phyloP scores from a whole-genome alignment of 2,113 vertebrate genomes.

The Oryzias javanicus region DNA sequence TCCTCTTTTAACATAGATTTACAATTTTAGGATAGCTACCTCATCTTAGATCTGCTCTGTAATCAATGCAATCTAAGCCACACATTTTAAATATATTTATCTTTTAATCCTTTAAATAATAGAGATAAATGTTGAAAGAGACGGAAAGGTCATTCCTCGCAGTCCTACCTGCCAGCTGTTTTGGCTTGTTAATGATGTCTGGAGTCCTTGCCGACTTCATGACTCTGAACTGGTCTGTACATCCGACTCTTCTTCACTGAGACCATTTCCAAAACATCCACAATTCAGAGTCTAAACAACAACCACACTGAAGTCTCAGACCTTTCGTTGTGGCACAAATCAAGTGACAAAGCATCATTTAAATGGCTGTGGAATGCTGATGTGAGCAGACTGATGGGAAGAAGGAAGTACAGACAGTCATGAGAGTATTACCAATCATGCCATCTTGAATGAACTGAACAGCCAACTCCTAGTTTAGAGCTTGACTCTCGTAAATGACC shows the following conservation, averaged over 20 bases:
- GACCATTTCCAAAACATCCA: conserved; percentile 45
- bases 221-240: conserved; percentile 14
- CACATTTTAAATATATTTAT: background rate
- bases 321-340: conserved; percentile 25
- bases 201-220: conserved; percentile 36
- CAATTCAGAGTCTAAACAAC: conserved; percentile 33
- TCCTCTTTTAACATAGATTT: conserved; percentile 16
- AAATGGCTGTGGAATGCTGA: conserved; percentile 53
- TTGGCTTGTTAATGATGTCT: conserved; percentile 17
- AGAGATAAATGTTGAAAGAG: conserved; percentile 10
- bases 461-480: conserved; percentile 14
- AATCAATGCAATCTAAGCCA: conserved; percentile 29
- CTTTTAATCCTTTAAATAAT: conserved; percentile 8
- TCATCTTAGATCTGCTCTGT: conserved; percentile 21
- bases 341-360: conserved; percentile 35
- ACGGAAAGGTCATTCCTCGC: background rate
- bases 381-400: conserved; percentile 34
- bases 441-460: conserved; percentile 23
- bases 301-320: conserved; percentile 20
- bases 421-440: conserved; percentile 56
- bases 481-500: background rate
- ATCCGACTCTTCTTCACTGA: conserved; percentile 30
- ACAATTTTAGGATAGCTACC: conserved; percentile 7
- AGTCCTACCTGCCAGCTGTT: conserved; percentile 47
- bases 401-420: conserved; percentile 51